Evolutionary conservation across 2,113 vertebrate genomes (phyloP).

Genomic region (Brachyhypopomus occidentalis): DNA sequence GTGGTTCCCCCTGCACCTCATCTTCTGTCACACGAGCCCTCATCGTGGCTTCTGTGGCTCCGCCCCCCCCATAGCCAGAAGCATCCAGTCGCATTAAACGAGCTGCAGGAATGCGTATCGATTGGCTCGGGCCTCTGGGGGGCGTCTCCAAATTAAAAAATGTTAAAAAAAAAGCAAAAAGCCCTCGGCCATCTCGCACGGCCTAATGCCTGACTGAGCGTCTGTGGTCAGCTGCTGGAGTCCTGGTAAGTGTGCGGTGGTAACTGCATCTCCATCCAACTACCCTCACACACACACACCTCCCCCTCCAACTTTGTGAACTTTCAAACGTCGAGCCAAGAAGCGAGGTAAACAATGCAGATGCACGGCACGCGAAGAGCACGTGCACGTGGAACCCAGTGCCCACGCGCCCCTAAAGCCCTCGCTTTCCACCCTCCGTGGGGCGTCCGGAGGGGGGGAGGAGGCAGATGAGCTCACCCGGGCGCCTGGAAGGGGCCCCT

Average conservation of each 20-base stretch:
- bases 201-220: slow-evolving; percentile 68
- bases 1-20: slow-evolving; percentile 31
- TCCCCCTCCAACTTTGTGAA: slow-evolving; percentile 40
- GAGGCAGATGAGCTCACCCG: slow-evolving; percentile 67
- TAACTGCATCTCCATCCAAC: slow-evolving; percentile 77
- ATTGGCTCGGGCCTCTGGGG: slow-evolving; percentile 66
- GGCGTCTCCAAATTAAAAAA: slow-evolving; percentile 54
- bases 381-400: no score
- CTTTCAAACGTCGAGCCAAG: slow-evolving; percentile 71
- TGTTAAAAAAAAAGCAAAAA: slow-evolving; percentile 38
- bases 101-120: slow-evolving; percentile 74
- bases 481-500: not conserved
- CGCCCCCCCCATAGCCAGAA: slow-evolving; percentile 59
- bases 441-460: not conserved
- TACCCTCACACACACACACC: slow-evolving; percentile 44
- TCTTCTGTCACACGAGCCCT: slow-evolving; percentile 66
- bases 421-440: slow-evolving; percentile 50
- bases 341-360: slow-evolving; percentile 72
- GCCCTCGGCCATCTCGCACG: slow-evolving; percentile 63
- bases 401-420: slow-evolving; percentile 36
- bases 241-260: slow-evolving; percentile 77
- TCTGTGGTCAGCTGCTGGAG: slow-evolving; percentile 71
- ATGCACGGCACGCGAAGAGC: slow-evolving; percentile 41
- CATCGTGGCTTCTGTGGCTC: slow-evolving; percentile 11
- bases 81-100: slow-evolving; percentile 71